Base-by-base conservation (phyloP, 2,888 invertebrate genomes). In the Campoplex nolae region DNA sequence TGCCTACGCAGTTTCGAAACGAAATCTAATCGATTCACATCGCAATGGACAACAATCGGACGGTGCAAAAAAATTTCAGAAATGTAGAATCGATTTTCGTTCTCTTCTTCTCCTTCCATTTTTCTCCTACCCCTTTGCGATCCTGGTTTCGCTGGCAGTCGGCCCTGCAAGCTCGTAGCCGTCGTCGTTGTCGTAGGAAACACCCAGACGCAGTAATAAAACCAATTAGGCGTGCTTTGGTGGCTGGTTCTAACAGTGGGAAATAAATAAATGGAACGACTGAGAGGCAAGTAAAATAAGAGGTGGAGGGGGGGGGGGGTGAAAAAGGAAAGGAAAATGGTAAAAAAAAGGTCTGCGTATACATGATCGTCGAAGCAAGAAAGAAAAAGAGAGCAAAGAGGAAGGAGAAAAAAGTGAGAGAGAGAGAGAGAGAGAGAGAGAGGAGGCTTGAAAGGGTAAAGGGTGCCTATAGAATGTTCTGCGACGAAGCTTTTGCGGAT, bases 211-310 rank as follows among this genome's bases (percentile, higher is more conserved):
- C 84, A 89, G 90, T 92, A 92, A 93, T 93, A 93, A 93, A 93
- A 92, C 90, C 93, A 93, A 93, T 93, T 93, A 93, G 90, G 91
- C 92, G 91, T 90, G 88, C 84, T 85, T 86, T 84, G 81, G 86
- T 86, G 73, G 86, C 83, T 86, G 86, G 86, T 84, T 86, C 86
- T 83, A 86, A 79, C 86, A 81, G 86, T 84, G 81, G 77, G 80
- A 86, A 86, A 84, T 86, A 86, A 86, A 86, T 86, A 86, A 86
- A 86, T 86, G 80, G 86, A 83, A 86, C 83, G 84, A 86, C 86
- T 86, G 83, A 76, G 86, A 73, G 86, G 80, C 77, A 84, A 83
- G 86, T 86, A 84, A 86, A 86, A 86, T 86, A 83, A 80, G 80
- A 76, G 70, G 51, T 13, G 38, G 32, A 35, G 38, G 38, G 18